Conservation (phyloP, 2,888 invertebrate species). For the Marasmarcha lunaedactyla region DNA sequence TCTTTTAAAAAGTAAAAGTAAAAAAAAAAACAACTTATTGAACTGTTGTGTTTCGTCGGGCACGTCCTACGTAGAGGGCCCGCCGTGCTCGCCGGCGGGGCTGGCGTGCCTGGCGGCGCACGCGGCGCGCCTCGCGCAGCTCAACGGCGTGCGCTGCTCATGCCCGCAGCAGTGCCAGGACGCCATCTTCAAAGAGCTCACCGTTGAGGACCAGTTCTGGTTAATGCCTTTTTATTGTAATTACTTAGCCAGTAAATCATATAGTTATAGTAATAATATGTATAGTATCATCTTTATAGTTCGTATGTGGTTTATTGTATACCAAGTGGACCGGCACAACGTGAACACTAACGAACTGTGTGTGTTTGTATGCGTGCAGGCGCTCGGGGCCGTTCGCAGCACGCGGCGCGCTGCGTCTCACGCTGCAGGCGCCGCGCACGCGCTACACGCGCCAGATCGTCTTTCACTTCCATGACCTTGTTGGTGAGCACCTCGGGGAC, state of each 20-base stretch:
- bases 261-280: too few relatives aligned
- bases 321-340: too few relatives aligned
- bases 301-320: too few relatives aligned
- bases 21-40: background rate
- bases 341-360: too few relatives aligned
- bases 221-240: too few relatives aligned
- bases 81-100: conserved; percentile 57
- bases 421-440: conserved; percentile 63
- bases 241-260: too few relatives aligned
- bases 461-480: conserved; percentile 73
- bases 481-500: conserved; percentile 45
- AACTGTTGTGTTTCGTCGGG: background rate
- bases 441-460: conserved; percentile 72
- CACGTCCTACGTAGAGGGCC: conserved; percentile 36
- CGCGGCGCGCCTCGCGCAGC: conserved; percentile 31
- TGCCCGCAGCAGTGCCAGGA: conserved; percentile 46
- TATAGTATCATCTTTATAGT: too few relatives aligned
- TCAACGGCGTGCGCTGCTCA: conserved; percentile 25
- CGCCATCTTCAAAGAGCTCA: conserved; percentile 34
- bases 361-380: too few relatives aligned
- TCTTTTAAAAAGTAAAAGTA: background rate
- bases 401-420: conserved; percentile 60
- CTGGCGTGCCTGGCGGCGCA: conserved; percentile 60
- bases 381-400: conserved; percentile 30
- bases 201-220: conserved; percentile 29